Evolutionary conservation across 2,797 vertebrate genomes (phyloP), one percentile per base, ranked within the genome.

Genomic region (Phaenicophaeus curvirostris): DNA sequence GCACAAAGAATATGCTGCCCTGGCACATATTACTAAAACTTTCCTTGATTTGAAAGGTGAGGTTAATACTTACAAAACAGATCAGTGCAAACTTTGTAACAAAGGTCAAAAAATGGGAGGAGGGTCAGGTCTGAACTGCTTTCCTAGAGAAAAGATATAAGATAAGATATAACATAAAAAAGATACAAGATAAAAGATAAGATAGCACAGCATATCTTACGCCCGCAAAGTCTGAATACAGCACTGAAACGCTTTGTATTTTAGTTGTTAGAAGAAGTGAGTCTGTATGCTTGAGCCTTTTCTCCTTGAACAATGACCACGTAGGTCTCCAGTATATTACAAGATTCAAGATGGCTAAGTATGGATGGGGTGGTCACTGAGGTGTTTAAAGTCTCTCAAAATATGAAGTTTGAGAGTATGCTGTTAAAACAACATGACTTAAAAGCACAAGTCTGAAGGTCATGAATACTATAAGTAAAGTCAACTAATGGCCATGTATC

Each of bases 401-500:
- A 24, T 23, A 23, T 48, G 48, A 48, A 48, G 11, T 48, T 48
- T 21, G 46, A 13, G 20, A 20, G 12, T 20, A 7, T 57, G 14
- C 10, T 79, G 5, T 15, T 50, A 2, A 16, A 68, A 67, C 50
- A 53, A 9, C 8, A 17, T 16, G 7, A 16, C 83, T 59, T 30
- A 16, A 69, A 77, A 58, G 15, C 37, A 2, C 4, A 33, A 37
- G 15, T 42, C 17, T 80, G 42, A 72, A 68, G 14, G 9, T 30
- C 16, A 1, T 35, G 31, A 85, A 15, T 7, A 11, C 35, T 68
- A 0, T 20, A 42, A 51, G 66, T 19, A 15, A 15, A 33, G 66
- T 19, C 15, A 15, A 33, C 41, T 37, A 33, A 42, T 13, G 13
- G 8, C 8, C 20, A 9, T 1, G 0, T 24, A 15, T 18, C 2